A percentile compares a stretch with the other conserved stretches of the same genome.
phyloP scores from a whole-genome alignment of 1,140 invertebrate genomes.

The Gryon sp. region DNA sequence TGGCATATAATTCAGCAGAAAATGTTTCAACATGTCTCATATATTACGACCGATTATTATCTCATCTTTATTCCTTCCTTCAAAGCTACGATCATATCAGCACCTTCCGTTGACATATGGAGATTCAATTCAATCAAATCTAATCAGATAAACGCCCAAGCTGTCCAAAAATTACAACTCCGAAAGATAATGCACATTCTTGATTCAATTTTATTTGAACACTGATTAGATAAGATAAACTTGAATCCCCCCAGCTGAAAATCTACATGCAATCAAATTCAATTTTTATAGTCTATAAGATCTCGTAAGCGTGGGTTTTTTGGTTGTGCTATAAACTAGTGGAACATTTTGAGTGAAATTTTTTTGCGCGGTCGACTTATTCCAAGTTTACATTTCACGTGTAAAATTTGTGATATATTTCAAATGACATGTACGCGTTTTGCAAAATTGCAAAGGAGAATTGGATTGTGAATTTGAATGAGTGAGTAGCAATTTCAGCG shows the following conservation, averaged over 20 bases:
- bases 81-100: conserved; percentile 8
- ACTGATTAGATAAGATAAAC: conserved; percentile 18
- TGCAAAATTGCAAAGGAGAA: conserved; percentile 56
- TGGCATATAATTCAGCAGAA: conserved; percentile 5
- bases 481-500: conserved; percentile 55
- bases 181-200: conserved; percentile 11
- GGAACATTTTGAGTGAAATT: conserved; percentile 7
- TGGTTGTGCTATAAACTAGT: neutral
- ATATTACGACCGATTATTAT: conserved; percentile 19
- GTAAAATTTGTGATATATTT: conserved; percentile 52
- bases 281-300: conserved; percentile 40
- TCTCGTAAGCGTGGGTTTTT: conserved; percentile 11
- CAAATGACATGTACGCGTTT: conserved; percentile 44
- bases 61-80: conserved; percentile 26
- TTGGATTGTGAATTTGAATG: conserved; percentile 60
- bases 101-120: conserved; percentile 33
- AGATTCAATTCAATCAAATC: conserved; percentile 30
- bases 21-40: conserved; percentile 23
- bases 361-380: conserved; percentile 1
- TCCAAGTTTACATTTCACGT: conserved; percentile 19
- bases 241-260: neutral
- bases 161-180: conserved; percentile 16
- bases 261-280: conserved; percentile 22
- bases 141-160: conserved; percentile 25
- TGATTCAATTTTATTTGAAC: conserved; percentile 35